These are phyloP conservation scores for Noctua janthina DNA, from an alignment of 2,888 invertebrate species.

Conservation along the genomic window DNA sequence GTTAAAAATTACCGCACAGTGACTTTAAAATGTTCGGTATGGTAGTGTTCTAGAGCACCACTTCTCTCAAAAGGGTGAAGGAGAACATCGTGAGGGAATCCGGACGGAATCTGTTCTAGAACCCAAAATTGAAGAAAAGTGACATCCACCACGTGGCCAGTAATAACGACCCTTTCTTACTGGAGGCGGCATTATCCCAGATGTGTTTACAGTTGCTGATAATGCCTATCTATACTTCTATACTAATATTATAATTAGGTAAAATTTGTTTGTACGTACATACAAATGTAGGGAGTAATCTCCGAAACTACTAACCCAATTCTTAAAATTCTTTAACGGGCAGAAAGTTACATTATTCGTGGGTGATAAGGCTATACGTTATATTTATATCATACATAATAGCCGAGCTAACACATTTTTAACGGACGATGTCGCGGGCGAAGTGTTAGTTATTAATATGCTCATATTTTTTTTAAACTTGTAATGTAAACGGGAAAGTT, in stretches of 20 bases:
- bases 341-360: too few species aligned
- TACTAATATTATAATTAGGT: not conserved
- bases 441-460: not conserved
- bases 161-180: not conserved
- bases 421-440: too few species aligned
- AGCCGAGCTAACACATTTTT: too few species aligned
- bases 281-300: too few species aligned
- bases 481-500: not conserved
- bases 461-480: not conserved
- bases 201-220: not conserved
- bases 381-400: too few species aligned
- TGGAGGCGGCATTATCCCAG: not conserved
- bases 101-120: not conserved
- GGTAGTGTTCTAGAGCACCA: too few species aligned
- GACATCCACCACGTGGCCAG: too few species aligned
- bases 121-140: not conserved
- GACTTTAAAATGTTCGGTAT: not conserved
- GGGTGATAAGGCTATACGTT: too few species aligned
- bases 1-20: not conserved
- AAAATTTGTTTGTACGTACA: too few species aligned
- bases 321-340: too few species aligned
- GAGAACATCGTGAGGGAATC: not conserved
- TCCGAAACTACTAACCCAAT: too few species aligned
- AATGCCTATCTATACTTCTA: too few species aligned
- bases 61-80: not conserved